A percentile compares a stretch with the other conserved stretches of the same genome.
Evolutionary conservation across 2,113 vertebrate genomes (phyloP).

Genomic region (Gasterosteus aculeatus): DNA sequence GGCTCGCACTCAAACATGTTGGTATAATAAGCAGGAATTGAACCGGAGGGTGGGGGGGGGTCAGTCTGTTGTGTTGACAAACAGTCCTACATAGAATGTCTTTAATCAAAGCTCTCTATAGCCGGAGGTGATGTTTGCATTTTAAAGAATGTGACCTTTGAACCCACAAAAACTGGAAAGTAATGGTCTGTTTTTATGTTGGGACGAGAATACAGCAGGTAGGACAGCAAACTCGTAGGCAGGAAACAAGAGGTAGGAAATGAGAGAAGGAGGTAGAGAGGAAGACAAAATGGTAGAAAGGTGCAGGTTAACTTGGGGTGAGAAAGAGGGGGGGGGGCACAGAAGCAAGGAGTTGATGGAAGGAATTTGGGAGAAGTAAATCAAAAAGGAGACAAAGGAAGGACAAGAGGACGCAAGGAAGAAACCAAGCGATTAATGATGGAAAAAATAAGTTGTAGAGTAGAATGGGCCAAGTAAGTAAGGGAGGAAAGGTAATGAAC

Average conservation of each 20-base stretch:
- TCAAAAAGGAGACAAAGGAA: not conserved
- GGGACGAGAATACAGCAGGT: not conserved
- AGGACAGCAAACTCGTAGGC: not conserved
- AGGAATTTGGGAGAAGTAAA: not conserved
- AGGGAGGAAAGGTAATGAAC: not conserved
- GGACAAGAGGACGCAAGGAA: not conserved
- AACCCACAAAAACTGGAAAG: not conserved
- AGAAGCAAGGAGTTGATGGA: not conserved
- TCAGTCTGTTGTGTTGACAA: too few species aligned
- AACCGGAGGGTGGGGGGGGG: too few species aligned
- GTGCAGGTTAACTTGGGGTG: not conserved
- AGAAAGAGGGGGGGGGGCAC: too few species aligned
- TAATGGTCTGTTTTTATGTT: not conserved
- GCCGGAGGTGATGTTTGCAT: not conserved
- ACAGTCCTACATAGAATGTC: too few species aligned
- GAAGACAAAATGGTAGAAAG: not conserved
- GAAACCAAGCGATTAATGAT: not conserved
- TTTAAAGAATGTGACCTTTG: not conserved
- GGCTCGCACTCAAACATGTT: constrained; percentile 9
- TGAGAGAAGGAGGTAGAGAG: not conserved
- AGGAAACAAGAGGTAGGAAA: not conserved
- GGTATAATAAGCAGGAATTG: not conserved
- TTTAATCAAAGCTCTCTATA: not conserved
- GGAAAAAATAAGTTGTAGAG: not conserved
- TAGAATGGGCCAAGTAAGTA: not conserved